Evolutionary conservation across 2,797 vertebrate species (phyloP).

Genomic region (Halcyon chelicuti): DNA sequence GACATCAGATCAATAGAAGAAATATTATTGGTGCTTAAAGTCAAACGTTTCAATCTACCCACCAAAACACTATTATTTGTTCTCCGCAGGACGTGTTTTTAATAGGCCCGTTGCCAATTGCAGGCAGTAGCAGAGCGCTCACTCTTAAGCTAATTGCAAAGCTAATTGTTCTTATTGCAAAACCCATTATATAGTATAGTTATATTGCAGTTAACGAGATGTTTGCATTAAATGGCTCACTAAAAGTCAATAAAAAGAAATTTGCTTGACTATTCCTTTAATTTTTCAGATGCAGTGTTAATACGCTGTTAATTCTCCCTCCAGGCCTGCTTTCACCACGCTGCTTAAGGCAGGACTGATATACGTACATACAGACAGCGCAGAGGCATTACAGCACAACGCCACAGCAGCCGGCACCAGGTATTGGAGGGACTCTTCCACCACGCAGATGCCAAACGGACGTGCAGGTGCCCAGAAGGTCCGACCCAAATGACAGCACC

Average conservation of each 20-base stretch:
- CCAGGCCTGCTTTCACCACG: slow-evolving; percentile 73
- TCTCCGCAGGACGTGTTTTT: background rate
- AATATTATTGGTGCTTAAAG: background rate
- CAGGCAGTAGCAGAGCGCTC: slow-evolving; percentile 64
- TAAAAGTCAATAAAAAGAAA: slow-evolving; percentile 85
- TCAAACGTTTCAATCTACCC: background rate
- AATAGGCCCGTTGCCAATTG: slow-evolving; percentile 46
- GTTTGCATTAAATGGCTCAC: slow-evolving; percentile 86
- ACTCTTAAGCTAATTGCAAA: slow-evolving; percentile 81
- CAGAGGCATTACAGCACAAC: background rate
- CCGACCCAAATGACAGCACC: rapidly evolving
- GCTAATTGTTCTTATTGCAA: slow-evolving; percentile 85
- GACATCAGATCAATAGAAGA: background rate
- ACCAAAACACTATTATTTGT: background rate
- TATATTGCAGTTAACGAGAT: slow-evolving; percentile 83
- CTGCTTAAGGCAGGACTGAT: slow-evolving; percentile 44
- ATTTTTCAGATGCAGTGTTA: slow-evolving; percentile 77
- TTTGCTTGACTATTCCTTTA: slow-evolving; percentile 81
- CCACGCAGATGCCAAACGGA: background rate
- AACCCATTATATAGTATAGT: slow-evolving; percentile 80
- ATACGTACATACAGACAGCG: background rate
- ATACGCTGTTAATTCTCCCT: slow-evolving; percentile 71
- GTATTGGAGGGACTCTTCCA: rapidly evolving
- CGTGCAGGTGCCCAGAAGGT: background rate
- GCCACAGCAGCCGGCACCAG: background rate